phyloP scores from a whole-genome alignment of 1,140 invertebrate species.

The Eriocheir sinensis region DNA sequence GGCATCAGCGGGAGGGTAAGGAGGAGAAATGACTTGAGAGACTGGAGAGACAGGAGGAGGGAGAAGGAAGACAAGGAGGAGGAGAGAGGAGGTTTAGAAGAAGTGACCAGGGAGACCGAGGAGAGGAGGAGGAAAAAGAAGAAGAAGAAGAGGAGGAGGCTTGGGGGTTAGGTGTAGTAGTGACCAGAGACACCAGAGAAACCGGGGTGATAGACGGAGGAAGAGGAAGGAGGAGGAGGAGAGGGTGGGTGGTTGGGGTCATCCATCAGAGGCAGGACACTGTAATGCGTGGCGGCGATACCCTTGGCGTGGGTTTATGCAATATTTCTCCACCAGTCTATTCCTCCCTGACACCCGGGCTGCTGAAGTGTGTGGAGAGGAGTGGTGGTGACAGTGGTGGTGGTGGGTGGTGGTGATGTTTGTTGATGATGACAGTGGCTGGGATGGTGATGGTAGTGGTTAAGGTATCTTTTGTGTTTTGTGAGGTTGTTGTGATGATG shows the following conservation, averaged over 20 bases:
- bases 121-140: not conserved
- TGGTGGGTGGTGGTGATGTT: no score
- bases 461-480: no score
- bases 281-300: constrained; percentile 57
- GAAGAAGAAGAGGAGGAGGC: not conserved
- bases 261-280: constrained; percentile 50
- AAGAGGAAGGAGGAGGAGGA: not conserved
- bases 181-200: not conserved
- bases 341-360: constrained; percentile 59
- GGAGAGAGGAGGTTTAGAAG: not conserved
- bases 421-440: no score
- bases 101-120: no score
- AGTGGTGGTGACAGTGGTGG: not conserved
- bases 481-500: no score
- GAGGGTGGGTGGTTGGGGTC: not conserved
- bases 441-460: no score
- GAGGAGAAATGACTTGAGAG: not conserved
- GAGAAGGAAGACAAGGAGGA: not conserved
- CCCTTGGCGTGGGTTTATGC: constrained; percentile 46
- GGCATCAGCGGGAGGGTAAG: not conserved
- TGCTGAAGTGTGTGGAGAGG: constrained; percentile 17
- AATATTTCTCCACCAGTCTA: constrained; percentile 60
- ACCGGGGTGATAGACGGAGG: not conserved
- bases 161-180: no score
- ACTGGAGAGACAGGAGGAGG: not conserved